Percentiles rank a stretch among this genome's conserved stretches.
Evolutionary conservation across 2,888 invertebrate species (phyloP).

Genomic region (Dryomyza anilis): DNA sequence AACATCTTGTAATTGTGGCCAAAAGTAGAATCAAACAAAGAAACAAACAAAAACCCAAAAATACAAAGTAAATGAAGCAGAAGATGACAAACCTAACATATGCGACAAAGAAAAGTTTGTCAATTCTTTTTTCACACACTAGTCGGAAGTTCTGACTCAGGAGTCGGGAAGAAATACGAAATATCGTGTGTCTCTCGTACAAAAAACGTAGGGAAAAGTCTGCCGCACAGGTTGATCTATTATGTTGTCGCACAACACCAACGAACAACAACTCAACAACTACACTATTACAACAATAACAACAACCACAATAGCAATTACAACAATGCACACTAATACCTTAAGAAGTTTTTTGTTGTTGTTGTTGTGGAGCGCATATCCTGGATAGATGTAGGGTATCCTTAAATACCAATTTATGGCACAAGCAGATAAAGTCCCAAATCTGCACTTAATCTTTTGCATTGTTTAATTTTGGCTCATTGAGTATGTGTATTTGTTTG

Average conservation of each 20-base stretch:
- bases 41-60: not conserved
- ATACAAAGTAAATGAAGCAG: constrained; percentile 22
- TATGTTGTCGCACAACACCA: constrained; percentile 30
- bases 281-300: constrained; percentile 32
- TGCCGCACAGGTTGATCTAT: constrained; percentile 18
- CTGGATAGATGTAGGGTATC: constrained; percentile 48
- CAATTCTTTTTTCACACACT: constrained; percentile 16
- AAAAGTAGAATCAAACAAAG: constrained; percentile 27
- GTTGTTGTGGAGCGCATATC: constrained; percentile 5
- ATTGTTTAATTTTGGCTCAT: constrained; percentile 60
- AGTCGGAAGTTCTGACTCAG: not conserved
- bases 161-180: not conserved
- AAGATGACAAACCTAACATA: not conserved
- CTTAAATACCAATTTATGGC: constrained; percentile 61
- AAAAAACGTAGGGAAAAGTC: not conserved
- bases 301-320: constrained; percentile 25
- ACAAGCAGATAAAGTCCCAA: constrained; percentile 60
- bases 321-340: constrained; percentile 30
- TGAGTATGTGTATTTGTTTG: constrained; percentile 42
- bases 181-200: constrained; percentile 9
- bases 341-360: constrained; percentile 26
- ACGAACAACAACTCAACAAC: constrained; percentile 36
- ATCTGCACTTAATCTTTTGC: constrained; percentile 61
- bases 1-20: constrained; percentile 41
- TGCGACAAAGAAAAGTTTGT: constrained; percentile 24